Percentiles rank a stretch among this genome's conserved stretches.
Conservation (phyloP, 2,113 vertebrate species). For the Pelvicachromis taeniatus region DNA sequence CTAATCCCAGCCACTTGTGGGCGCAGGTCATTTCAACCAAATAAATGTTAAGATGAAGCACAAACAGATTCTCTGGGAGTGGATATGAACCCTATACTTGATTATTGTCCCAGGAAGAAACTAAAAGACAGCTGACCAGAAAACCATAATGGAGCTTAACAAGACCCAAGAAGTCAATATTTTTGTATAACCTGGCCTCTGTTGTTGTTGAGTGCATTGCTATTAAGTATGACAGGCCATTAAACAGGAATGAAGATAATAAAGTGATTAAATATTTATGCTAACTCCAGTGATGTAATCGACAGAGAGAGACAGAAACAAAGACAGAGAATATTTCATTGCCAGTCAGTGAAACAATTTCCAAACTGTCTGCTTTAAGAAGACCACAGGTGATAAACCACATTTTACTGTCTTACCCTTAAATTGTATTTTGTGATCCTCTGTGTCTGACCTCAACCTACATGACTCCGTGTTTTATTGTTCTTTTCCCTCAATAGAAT, state of each 20-base stretch:
- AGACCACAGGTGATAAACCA: background rate
- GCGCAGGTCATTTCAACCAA: background rate
- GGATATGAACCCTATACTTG: background rate
- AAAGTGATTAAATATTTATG: slow-evolving; percentile 44
- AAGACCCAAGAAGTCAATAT: slow-evolving; percentile 29
- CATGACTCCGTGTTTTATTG: background rate
- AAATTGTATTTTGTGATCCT: background rate
- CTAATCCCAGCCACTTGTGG: slow-evolving; percentile 33
- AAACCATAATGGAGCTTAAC: slow-evolving; percentile 12
- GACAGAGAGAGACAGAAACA: background rate
- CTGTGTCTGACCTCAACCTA: background rate
- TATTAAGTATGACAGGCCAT: slow-evolving; percentile 13
- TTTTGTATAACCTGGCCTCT: background rate
- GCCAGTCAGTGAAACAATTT: background rate
- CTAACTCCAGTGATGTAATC: background rate
- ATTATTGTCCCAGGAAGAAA: background rate
- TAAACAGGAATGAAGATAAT: slow-evolving; percentile 16
- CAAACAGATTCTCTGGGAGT: background rate
- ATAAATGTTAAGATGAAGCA: slow-evolving; percentile 8
- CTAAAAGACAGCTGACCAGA: slow-evolving; percentile 5
- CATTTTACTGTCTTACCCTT: background rate
- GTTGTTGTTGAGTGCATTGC: slow-evolving; percentile 15
- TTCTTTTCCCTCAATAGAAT: background rate
- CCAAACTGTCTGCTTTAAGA: background rate
- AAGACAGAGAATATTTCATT: background rate